Evolutionary conservation across 2,113 vertebrate species (phyloP).

Genomic region (Paraplagusia blochii): DNA sequence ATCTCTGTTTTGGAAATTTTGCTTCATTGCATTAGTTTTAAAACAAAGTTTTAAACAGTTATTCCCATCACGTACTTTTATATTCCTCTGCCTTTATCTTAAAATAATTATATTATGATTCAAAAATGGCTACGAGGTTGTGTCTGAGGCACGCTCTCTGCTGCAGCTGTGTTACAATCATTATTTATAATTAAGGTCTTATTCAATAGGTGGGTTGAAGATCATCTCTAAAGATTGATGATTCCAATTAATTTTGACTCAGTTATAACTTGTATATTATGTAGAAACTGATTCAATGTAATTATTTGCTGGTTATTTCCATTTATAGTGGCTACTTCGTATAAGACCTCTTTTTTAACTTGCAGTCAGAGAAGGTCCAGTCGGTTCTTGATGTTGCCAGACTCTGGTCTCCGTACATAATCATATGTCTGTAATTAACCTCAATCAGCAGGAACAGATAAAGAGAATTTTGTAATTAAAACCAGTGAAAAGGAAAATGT

Average conservation of each 20-base stretch:
- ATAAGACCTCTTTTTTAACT: constrained; percentile 1
- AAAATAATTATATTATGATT: constrained; percentile 2
- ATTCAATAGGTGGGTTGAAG: constrained; percentile 50
- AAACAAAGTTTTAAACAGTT: too few species aligned
- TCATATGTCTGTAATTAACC: constrained; percentile 33
- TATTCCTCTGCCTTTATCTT: constrained; percentile 16
- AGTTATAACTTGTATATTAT: constrained; percentile 22
- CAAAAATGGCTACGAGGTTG: constrained; percentile 26
- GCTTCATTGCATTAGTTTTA: too few species aligned
- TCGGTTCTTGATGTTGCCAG: constrained; percentile 3
- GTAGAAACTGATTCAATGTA: constrained; percentile 8
- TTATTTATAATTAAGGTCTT: constrained; percentile 8
- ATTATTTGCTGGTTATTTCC: constrained; percentile 22
- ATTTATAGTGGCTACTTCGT: constrained; percentile 2
- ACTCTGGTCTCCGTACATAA: constrained; percentile 1
- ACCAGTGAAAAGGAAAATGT: constrained; percentile 31
- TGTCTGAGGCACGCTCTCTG: constrained; percentile 3
- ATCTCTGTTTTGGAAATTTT: too few species aligned
- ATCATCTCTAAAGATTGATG: constrained; percentile 30
- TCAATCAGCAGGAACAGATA: constrained; percentile 20
- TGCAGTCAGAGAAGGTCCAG: background rate
- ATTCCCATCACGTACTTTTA: constrained; percentile 7
- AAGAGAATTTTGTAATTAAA: constrained; percentile 35
- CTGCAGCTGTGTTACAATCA: constrained; percentile 19
- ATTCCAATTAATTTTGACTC: constrained; percentile 36